Evolutionary conservation across 2,113 vertebrate species (phyloP).

Genomic region (Spermophilus dauricus): DNA sequence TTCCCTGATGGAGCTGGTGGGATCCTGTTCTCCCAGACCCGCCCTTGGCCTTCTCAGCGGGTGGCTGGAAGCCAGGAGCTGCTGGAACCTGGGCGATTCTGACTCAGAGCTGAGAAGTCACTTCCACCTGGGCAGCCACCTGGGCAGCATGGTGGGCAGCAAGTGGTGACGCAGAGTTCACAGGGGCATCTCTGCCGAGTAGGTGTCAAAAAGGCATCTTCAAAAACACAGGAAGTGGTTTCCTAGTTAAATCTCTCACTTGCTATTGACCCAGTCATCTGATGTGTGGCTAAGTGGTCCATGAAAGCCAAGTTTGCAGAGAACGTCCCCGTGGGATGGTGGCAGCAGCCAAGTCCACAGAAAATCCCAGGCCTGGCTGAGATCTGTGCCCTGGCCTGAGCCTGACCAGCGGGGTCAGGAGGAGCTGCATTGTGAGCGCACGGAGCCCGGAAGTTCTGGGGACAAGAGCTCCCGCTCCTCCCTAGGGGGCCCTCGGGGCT

Average conservation of each 20-base stretch:
- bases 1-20: neutral
- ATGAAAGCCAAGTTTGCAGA: neutral
- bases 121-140: neutral
- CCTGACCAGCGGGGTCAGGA: too few relatives aligned
- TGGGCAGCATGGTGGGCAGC: fast-evolving
- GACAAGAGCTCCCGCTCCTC: too few relatives aligned
- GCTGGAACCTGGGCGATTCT: too few relatives aligned
- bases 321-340: too few relatives aligned
- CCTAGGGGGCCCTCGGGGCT: neutral
- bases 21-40: neutral
- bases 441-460: fast-evolving
- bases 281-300: neutral
- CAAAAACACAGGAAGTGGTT: neutral
- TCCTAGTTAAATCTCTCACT: neutral
- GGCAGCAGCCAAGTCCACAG: neutral
- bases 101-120: too few relatives aligned
- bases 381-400: fast-evolving
- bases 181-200: neutral
- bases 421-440: too few relatives aligned
- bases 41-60: neutral
- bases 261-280: neutral
- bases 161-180: neutral
- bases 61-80: fast-evolving
- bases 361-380: too few relatives aligned
- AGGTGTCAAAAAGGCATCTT: neutral